Percentiles rank a stretch among this genome's conserved stretches.
These are phyloP conservation scores for Yasuhikotakia modesta DNA, from an alignment of 2,797 vertebrate genomes.

Conservation along the genomic window DNA sequence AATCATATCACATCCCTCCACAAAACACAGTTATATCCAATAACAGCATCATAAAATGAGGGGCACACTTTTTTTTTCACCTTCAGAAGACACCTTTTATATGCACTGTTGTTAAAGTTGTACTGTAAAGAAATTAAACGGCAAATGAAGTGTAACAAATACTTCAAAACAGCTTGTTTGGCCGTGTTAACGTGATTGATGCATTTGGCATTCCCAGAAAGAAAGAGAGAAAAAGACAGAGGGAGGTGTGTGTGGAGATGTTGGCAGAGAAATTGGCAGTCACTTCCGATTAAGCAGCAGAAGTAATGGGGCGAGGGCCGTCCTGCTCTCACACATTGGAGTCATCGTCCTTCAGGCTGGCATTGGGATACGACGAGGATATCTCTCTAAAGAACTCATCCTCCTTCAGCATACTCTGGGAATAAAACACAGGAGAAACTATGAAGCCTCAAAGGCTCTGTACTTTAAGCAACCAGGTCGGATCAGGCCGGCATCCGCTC, in stretches of 20 bases:
- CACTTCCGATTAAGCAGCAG: constrained; percentile 69
- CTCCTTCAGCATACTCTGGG: constrained; percentile 96
- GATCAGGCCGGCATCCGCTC: constrained; percentile 28
- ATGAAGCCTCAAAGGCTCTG: not conserved
- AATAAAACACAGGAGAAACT: not conserved
- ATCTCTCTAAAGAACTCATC: constrained; percentile 94
- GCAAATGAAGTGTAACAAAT: constrained; percentile 13
- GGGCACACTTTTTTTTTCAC: constrained; percentile 2
- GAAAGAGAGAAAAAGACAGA: constrained; percentile 32
- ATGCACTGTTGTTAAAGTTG: not conserved
- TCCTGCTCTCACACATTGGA: constrained; percentile 83
- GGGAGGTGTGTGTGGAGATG: constrained; percentile 48
- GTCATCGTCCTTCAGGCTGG: constrained; percentile 90
- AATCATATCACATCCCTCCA: constrained; percentile 22
- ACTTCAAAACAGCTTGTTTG: constrained; percentile 29
- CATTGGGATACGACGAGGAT: constrained; percentile 83
- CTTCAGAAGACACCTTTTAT: not conserved
- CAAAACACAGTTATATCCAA: constrained; percentile 16
- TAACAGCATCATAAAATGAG: constrained; percentile 9
- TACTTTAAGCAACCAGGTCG: not conserved
- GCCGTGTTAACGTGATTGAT: constrained; percentile 19
- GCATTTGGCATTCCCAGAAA: constrained; percentile 34
- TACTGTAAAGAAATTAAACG: not conserved
- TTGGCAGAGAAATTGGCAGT: constrained; percentile 61
- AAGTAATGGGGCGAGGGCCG: constrained; percentile 49